Conservation (phyloP, 2,888 invertebrate species). For the Xylota segnis region DNA sequence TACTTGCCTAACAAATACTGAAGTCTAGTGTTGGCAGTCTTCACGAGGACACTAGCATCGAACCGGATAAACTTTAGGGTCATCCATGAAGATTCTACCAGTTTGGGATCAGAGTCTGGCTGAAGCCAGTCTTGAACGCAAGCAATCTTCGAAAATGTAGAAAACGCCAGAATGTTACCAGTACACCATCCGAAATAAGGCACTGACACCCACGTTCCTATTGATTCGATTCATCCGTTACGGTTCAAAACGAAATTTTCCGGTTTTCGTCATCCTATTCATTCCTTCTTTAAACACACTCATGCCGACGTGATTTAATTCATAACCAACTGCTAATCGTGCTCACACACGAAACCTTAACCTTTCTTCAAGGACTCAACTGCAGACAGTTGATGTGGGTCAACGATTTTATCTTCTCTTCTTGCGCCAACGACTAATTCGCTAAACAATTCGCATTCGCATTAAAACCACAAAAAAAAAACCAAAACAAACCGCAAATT, state of each 20-base stretch:
- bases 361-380: conserved; percentile 66
- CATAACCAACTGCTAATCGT: background rate
- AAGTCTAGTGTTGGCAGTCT: too few species aligned
- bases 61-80: too few species aligned
- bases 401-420: conserved; percentile 45
- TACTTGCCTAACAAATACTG: too few species aligned
- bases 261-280: background rate
- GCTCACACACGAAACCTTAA: conserved; percentile 60
- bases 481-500: conserved; percentile 46
- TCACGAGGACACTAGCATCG: too few species aligned
- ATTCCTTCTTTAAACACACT: background rate
- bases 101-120: too few species aligned
- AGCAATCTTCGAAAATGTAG: too few species aligned
- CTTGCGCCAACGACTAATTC: conserved; percentile 13
- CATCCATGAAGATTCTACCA: too few species aligned
- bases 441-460: conserved; percentile 62
- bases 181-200: too few species aligned
- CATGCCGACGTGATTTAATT: conserved; percentile 13
- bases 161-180: too few species aligned
- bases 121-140: too few species aligned
- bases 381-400: conserved; percentile 75
- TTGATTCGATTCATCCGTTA: background rate
- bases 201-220: background rate
- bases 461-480: conserved; percentile 1
- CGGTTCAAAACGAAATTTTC: conserved; percentile 10